Evolutionary conservation across 2,888 invertebrate genomes (phyloP).

Genomic region (Blastobasis lacticolella): DNA sequence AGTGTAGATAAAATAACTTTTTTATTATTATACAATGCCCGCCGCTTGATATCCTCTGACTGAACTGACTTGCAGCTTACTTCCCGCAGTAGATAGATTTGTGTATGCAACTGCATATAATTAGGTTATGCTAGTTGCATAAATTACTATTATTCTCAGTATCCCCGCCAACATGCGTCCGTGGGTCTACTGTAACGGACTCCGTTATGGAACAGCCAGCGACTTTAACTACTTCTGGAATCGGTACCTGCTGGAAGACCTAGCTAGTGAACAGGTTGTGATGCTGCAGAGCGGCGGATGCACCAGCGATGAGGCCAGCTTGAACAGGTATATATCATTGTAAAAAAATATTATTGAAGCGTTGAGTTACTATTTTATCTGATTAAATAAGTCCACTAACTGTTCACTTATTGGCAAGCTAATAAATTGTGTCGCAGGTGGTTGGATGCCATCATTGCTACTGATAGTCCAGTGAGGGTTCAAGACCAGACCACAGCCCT

Average conservation of each 20-base stretch:
- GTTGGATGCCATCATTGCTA: conserved; percentile 38
- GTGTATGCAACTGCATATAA: too few relatives aligned
- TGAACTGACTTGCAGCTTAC: too few relatives aligned
- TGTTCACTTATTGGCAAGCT: too few relatives aligned
- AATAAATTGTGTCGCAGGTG: too few relatives aligned
- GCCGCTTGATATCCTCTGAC: too few relatives aligned
- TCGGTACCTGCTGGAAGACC: conserved; percentile 71
- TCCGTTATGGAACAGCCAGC: conserved; percentile 73
- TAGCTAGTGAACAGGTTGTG: conserved; percentile 79
- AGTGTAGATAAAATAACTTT: too few relatives aligned
- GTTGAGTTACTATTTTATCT: too few relatives aligned
- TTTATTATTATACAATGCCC: too few relatives aligned
- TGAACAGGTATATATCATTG: conserved; percentile 34
- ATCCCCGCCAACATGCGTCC: conserved; percentile 71
- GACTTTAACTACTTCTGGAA: conserved; percentile 81
- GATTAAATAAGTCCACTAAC: too few relatives aligned
- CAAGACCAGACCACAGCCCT: conserved; percentile 58
- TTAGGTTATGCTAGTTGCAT: too few relatives aligned
- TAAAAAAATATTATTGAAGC: too few relatives aligned
- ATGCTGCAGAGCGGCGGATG: conserved; percentile 82
- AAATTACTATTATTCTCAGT: conserved; percentile 20
- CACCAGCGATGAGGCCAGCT: conserved; percentile 59
- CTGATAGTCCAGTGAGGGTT: conserved; percentile 39
- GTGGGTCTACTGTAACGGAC: conserved; percentile 83
- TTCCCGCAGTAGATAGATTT: too few relatives aligned